These are phyloP conservation scores for Scylla paramamosain DNA, from an alignment of 1,140 invertebrate genomes.

Conservation along the genomic window DNA sequence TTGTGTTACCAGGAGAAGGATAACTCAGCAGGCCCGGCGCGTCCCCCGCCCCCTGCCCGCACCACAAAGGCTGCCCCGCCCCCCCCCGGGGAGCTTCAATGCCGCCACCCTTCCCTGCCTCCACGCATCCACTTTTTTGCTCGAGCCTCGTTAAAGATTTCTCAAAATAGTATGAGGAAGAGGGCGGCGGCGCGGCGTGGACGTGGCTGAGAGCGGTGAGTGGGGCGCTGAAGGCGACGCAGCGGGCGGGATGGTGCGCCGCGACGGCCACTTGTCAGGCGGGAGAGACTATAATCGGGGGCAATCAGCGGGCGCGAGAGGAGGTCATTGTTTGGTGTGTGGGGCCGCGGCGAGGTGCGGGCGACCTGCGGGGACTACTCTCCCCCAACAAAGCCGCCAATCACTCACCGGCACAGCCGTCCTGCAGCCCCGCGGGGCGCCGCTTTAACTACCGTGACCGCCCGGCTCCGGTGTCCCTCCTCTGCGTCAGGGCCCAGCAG, in stretches of 20 bases:
- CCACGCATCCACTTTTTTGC: constrained; percentile 1
- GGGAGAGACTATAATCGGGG: constrained; percentile 62
- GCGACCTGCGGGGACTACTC: constrained; percentile 49
- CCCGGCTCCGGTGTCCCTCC: constrained; percentile 10
- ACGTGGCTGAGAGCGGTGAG: background rate
- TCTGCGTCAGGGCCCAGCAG: background rate
- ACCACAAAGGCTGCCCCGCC: background rate
- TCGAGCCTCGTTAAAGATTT: constrained; percentile 44
- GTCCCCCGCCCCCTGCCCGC: background rate
- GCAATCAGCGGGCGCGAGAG: constrained; percentile 61
- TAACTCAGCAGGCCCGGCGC: background rate
- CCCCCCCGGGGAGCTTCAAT: background rate
- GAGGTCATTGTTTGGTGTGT: constrained; percentile 63
- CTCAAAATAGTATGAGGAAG: background rate
- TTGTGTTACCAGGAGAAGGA: constrained; percentile 47
- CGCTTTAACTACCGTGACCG: constrained; percentile 32
- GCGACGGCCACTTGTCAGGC: constrained; percentile 57
- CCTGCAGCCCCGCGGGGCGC: constrained; percentile 52
- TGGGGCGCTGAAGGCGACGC: constrained; percentile 44
- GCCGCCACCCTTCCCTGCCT: background rate
- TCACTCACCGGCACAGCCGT: constrained; percentile 58
- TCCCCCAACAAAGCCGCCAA: constrained; percentile 61
- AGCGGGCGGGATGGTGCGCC: background rate
- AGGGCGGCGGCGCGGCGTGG: background rate
- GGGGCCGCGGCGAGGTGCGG: background rate